Evolutionary conservation across 2,797 vertebrate species (phyloP).

Genomic region (Malacoctenus gilli): DNA sequence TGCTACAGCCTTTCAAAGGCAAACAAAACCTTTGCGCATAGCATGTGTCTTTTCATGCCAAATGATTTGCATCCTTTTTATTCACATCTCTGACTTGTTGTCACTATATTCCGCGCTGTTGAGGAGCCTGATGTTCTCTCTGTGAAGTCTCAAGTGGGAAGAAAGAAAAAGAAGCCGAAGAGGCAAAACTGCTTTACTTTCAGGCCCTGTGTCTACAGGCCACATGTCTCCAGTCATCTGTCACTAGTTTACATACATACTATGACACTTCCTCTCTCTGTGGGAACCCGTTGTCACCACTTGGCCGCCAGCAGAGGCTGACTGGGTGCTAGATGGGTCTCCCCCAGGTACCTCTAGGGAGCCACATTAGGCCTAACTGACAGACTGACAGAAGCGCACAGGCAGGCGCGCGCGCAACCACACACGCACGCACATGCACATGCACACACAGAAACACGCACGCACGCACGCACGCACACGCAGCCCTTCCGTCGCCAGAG

Average conservation of each 20-base stretch:
- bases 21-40: constrained; percentile 62
- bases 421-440: constrained; percentile 56
- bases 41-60: constrained; percentile 72
- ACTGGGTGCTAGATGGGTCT: constrained; percentile 82
- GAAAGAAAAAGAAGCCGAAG: constrained; percentile 59
- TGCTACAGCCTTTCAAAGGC: constrained; percentile 67
- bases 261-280: constrained; percentile 84
- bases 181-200: constrained; percentile 77
- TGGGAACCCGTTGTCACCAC: constrained; percentile 83
- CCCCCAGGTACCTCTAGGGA: constrained; percentile 86
- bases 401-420: constrained; percentile 36
- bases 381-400: constrained; percentile 81
- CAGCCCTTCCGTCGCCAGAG: constrained; percentile 40
- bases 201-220: constrained; percentile 78
- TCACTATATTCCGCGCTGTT: constrained; percentile 66
- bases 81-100: constrained; percentile 78
- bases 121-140: constrained; percentile 59
- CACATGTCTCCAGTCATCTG: constrained; percentile 86
- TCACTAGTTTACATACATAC: constrained; percentile 84
- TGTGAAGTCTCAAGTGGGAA: constrained; percentile 69
- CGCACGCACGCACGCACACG: constrained; percentile 46
- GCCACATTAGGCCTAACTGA: constrained; percentile 82
- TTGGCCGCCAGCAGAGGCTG: constrained; percentile 81
- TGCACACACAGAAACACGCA: constrained; percentile 81
- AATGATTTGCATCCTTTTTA: constrained; percentile 79